Evolutionary conservation across 1,140 invertebrate species (phyloP), one percentile per base, ranked within the genome.

Genomic region (Bombus confusus): DNA sequence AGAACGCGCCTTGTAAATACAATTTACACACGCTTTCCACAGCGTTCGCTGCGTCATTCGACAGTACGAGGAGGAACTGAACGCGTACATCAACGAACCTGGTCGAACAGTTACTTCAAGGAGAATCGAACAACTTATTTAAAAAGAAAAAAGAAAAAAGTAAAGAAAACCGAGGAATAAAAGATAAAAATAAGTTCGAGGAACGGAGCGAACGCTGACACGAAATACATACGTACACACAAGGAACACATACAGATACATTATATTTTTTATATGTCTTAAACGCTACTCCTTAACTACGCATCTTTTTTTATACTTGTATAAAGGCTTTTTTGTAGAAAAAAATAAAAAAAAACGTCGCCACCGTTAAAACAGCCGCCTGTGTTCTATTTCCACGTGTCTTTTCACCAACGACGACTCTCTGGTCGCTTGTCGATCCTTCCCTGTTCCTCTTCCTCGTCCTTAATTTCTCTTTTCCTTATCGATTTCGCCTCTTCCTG

Each of bases 241-340:
- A n/a, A 86, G 22, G 25, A 78, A 41, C 13, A 78, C 64, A 76
- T 62, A 90, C 76, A 85, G 68, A 91, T 76, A 91, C 85, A 91
- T 91, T 87, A 85, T 92, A 92, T 94, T 94, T 95, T 93, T 87
- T 95, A 86, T 88, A 92, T 91, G 86, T 90, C 91, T 88, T 87
- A 86, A 92, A 92, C 87, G 86, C 88, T 92, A 89, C 80, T 91
- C 85, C 81, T 92, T 94, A 95, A 94, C 91, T 91, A 93, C 91
- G 94, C 93, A 95, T 93, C 59, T 87, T 84, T 93, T 95, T 94
- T 95, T 95, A 80, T 94, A 95, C 92, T 94, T 95, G 94, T 95
- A 95, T 95, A 95, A 95, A 95, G 94, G 94, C 94, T 95, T 95
- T 93, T 95, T 95, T 94, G 90, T 94, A 93, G 91, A 94, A 92